Base-by-base conservation (phyloP, 2,888 invertebrate genomes). In the Aphrophora alni region DNA sequence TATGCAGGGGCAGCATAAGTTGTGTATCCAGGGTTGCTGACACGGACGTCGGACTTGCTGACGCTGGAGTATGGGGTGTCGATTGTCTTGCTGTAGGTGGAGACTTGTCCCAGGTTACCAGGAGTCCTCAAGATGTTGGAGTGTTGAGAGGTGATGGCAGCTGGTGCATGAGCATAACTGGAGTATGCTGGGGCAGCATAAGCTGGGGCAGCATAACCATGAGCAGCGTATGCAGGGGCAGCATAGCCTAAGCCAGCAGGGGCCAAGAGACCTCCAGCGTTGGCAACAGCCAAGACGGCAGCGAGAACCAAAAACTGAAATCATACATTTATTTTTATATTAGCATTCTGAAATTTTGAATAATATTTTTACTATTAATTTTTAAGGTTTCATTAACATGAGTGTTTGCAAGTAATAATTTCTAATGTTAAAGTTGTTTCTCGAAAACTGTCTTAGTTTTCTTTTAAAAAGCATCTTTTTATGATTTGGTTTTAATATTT, bases 11-110 rank as follows among this genome's bases (percentile, higher is more conserved):
- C 87, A 79, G 86, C 84, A 25, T 89, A 88, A 38, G 90, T 87
- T 81, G 88, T 86, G 81, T 86, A 84, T 68, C 85, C 86, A n/a
- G 92, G 92, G 88, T 93, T 93, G 88, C 92, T 92, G 27, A 93
- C 92, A 21, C 93, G 91, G 38, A 93, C 91, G 86, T 93, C 93
- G 27, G 92, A 89, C 86, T 93, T 93, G 86, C 92, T 92, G 72
- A 93, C 90, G 86, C 90, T 91, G 83, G 91, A 91, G 89, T 90
- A 92, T 78, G 92, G 90, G 76, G 91, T 91, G 85, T 92, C 91
- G 68, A 91, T 90, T 79, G 91, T 90, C 87, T 92, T 92, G 85
- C 90, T 89, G 88, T 90, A 89, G 86, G 89, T 89, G 79, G 92
- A 91, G 5, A 92, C 90, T 83, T 88, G 88, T 82, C 93, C 93